phyloP scores from a whole-genome alignment of 2,797 vertebrate genomes.

The Sebastes hubbsi region DNA sequence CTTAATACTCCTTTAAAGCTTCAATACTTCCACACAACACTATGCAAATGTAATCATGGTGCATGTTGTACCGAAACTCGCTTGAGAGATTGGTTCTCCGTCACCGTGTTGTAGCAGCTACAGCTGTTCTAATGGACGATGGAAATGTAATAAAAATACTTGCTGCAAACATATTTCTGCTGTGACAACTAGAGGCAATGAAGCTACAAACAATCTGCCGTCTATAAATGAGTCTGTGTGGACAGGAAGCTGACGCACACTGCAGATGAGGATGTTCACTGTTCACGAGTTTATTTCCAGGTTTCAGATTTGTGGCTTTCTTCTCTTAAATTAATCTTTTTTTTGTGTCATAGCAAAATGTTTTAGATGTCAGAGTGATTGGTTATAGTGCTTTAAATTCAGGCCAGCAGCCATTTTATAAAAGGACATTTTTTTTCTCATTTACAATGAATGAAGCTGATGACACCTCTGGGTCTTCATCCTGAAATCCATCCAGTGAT shows the following conservation, averaged over 20 bases:
- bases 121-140: not conserved
- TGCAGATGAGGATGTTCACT: not conserved
- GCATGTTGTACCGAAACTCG: not conserved
- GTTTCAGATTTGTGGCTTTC: not conserved
- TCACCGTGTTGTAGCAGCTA: not conserved
- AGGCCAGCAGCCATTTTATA: not conserved
- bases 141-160: not conserved
- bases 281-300: not conserved
- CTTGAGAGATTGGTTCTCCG: not conserved
- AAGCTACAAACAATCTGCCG: not conserved
- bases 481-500: constrained; percentile 12
- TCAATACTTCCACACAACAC: not conserved
- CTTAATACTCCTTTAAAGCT: not conserved
- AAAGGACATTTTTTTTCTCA: not conserved
- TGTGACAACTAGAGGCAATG: not conserved
- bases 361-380: not conserved
- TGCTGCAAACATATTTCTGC: not conserved
- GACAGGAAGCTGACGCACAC: not conserved
- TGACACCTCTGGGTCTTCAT: constrained; percentile 10
- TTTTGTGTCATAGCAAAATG: not conserved
- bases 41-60: not conserved
- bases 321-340: not conserved
- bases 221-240: not conserved
- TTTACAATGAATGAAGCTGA: constrained; percentile 19
- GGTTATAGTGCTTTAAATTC: not conserved